Percentiles rank a stretch among this genome's conserved stretches.
Evolutionary conservation across 2,888 invertebrate species (phyloP).

Genomic region (Callinectes sapidus): DNA sequence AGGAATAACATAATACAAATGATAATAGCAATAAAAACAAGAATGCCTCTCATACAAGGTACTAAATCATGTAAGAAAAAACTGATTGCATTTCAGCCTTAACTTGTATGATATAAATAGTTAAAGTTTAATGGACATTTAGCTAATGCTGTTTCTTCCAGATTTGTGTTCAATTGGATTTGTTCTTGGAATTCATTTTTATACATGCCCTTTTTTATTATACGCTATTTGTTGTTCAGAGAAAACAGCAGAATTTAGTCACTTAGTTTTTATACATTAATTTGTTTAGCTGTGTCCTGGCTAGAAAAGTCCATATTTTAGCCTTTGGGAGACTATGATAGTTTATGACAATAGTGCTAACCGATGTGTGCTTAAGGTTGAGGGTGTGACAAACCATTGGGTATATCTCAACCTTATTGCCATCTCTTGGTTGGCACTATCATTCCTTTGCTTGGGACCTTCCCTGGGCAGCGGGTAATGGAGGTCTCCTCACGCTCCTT

Average conservation of each 20-base stretch:
- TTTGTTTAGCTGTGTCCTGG: slow-evolving; percentile 39
- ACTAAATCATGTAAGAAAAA: neutral
- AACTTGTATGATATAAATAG: neutral
- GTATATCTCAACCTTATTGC: slow-evolving; percentile 37
- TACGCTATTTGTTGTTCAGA: neutral
- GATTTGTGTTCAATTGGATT: slow-evolving; percentile 17
- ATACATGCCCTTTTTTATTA: neutral
- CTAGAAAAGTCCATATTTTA: neutral
- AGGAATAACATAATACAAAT: neutral
- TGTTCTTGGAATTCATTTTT: neutral
- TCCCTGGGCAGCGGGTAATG: slow-evolving; percentile 50
- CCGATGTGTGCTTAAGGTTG: neutral
- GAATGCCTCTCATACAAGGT: neutral
- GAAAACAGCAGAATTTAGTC: neutral
- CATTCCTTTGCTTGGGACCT: slow-evolving; percentile 49
- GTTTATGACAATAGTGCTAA: slow-evolving; percentile 35
- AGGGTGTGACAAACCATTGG: neutral
- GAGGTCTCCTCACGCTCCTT: slow-evolving; percentile 45
- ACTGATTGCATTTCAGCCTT: neutral
- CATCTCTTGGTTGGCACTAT: slow-evolving; percentile 45
- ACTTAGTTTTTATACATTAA: neutral
- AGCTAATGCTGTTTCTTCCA: slow-evolving; percentile 8
- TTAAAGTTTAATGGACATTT: neutral
- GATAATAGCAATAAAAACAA: neutral
- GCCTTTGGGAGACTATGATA: neutral